Conservation (phyloP, 2,888 invertebrate genomes). For the Agelastica alni region DNA sequence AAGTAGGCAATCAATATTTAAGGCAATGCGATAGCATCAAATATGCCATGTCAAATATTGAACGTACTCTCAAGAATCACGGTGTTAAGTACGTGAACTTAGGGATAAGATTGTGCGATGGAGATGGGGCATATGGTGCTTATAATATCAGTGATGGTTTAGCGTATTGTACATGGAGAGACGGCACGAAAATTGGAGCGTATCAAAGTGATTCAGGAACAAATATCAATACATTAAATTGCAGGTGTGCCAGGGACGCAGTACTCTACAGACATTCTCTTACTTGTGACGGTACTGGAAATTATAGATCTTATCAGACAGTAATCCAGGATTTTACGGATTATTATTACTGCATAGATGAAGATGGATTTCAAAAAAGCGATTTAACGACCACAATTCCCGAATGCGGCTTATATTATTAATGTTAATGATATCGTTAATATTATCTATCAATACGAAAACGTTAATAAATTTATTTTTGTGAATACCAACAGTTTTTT, state of each 20-base stretch:
- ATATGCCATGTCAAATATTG: slow-evolving; percentile 61
- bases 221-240: slow-evolving; percentile 57
- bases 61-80: slow-evolving; percentile 62
- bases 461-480: too few species aligned
- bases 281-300: slow-evolving; percentile 62
- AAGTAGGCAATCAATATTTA: slow-evolving; percentile 64
- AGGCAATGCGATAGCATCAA: slow-evolving; percentile 70
- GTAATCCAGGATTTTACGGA: slow-evolving; percentile 51
- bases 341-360: slow-evolving; percentile 64
- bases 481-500: too few species aligned
- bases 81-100: slow-evolving; percentile 63
- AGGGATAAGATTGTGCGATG: slow-evolving; percentile 63
- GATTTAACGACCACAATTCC: background rate
- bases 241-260: slow-evolving; percentile 68
- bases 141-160: slow-evolving; percentile 61
- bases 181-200: slow-evolving; percentile 61
- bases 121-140: slow-evolving; percentile 68
- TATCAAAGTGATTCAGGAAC: slow-evolving; percentile 58
- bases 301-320: slow-evolving; percentile 61
- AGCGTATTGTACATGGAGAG: slow-evolving; percentile 65
- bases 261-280: slow-evolving; percentile 59
- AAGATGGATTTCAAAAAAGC: slow-evolving; percentile 61
- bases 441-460: too few species aligned
- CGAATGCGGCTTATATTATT: too few species aligned
- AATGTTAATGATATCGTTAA: too few species aligned